Evolutionary conservation across 2,113 vertebrate genomes (phyloP).

Genomic region (Vombatus ursinus): DNA sequence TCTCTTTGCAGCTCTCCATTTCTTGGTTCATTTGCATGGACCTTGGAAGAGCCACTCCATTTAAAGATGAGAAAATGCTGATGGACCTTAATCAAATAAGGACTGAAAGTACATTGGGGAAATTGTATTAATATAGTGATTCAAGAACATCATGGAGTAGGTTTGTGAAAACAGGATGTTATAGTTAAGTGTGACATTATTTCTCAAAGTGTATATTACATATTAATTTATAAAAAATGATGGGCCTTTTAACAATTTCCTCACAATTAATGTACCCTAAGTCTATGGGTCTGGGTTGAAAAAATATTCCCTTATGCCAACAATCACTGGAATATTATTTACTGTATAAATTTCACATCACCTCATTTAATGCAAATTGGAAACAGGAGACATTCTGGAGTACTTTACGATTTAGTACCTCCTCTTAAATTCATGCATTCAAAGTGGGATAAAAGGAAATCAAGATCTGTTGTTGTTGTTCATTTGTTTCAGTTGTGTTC

Average conservation of each 20-base stretch:
- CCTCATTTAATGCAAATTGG: neutral
- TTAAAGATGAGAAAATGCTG: neutral
- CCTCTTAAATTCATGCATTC: neutral
- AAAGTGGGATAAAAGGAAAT: neutral
- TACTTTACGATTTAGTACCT: neutral
- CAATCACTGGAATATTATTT: neutral
- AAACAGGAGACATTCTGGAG: neutral
- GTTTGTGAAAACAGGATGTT: neutral
- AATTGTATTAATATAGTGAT: neutral
- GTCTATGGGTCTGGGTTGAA: neutral
- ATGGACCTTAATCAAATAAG: neutral
- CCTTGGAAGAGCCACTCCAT: neutral
- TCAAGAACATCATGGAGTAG: neutral
- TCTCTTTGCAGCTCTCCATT: neutral
- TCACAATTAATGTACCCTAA: neutral
- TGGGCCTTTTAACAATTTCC: neutral
- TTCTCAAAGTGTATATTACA: neutral
- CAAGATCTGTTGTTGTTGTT: no score
- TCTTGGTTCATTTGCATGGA: neutral
- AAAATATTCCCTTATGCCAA: neutral
- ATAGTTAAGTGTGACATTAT: neutral
- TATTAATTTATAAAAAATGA: neutral
- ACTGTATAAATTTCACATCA: neutral
- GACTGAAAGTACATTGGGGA: neutral
- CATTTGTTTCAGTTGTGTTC: no score